Evolutionary conservation across 2,888 invertebrate species (phyloP), one percentile per base, ranked within the genome.

Genomic region (Ophioninae sp.): DNA sequence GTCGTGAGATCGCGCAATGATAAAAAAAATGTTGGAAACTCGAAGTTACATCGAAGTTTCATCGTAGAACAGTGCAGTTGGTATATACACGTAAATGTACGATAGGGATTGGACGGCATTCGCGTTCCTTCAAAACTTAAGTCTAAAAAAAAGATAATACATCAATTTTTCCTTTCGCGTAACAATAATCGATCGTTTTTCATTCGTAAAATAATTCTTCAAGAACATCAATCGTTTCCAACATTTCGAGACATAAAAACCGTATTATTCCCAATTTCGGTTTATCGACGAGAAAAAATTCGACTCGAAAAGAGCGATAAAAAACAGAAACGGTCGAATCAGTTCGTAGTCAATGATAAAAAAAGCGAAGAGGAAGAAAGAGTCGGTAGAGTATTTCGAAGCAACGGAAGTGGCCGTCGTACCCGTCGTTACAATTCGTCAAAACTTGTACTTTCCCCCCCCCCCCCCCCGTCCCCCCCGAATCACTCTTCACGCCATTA

Each of bases 21-120:
- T 75, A 75, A 75, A 80, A 80, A 75, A 75, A 80, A 80, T 64
- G 62, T 61, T 61, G 67, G 61, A 75, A 75, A 50, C 30, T 30
- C 30, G 30, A 30, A 30, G 30, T 30, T 30, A 30, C 30, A 30
- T n/a, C 6, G 7, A 50, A 23, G 75, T 69, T 56, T 56, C 17
- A 56, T 50, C 41, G 50, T 68, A 44, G 69, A 30, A 23, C 21
- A 3, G 13, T 56, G 23, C 50, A 30, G 56, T 20, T 13, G 39
- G 56, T 17, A 56, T 44, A 23, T 73, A 17, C 23, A 17, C 59
- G n/a, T 41, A n/a, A 7, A 1, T 39, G 20, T 21, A 20, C 7
- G 21, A n/a, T 41, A 41, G 56, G 56, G 70, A 57, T 57, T 57
- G 57, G 56, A 23, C 23, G 41, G 23, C 2, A 5, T 68, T 30